A percentile compares a stretch with the other conserved stretches of the same genome.
phyloP scores from a whole-genome alignment of 2,113 vertebrate genomes.

The Caracal caracal region DNA sequence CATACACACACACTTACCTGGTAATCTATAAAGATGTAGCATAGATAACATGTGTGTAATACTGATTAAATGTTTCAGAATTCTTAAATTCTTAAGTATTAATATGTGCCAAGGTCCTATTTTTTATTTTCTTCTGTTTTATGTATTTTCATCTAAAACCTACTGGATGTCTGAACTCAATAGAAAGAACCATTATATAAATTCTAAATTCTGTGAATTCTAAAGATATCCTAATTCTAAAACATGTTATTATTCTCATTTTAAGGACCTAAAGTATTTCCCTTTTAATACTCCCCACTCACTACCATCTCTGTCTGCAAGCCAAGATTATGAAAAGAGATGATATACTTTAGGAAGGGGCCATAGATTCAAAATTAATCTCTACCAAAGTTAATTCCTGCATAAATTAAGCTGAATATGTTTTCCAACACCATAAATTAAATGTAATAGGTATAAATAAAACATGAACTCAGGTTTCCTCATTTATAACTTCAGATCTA shows the following conservation, averaged over 20 bases:
- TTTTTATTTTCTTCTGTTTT: constrained; percentile 20
- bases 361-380: constrained; percentile 64
- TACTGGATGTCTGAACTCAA: background rate
- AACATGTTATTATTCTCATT: background rate
- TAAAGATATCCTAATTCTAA: background rate
- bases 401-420: constrained; percentile 53
- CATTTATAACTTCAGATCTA: constrained; percentile 43
- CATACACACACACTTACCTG: background rate
- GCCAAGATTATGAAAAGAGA: constrained; percentile 37
- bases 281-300: background rate
- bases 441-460: constrained; percentile 41
- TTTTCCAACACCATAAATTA: constrained; percentile 53
- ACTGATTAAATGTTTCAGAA: constrained; percentile 21
- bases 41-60: background rate
- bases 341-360: constrained; percentile 43
- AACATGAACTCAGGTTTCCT: constrained; percentile 30
- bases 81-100: background rate
- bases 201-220: constrained; percentile 39
- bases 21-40: background rate
- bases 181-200: background rate
- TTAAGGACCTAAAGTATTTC: background rate
- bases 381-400: constrained; percentile 60
- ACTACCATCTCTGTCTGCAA: background rate
- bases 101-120: background rate
- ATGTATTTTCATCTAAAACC: constrained; percentile 29